Evolutionary conservation across 2,888 invertebrate genomes (phyloP).

Genomic region (Machimus rusticus): DNA sequence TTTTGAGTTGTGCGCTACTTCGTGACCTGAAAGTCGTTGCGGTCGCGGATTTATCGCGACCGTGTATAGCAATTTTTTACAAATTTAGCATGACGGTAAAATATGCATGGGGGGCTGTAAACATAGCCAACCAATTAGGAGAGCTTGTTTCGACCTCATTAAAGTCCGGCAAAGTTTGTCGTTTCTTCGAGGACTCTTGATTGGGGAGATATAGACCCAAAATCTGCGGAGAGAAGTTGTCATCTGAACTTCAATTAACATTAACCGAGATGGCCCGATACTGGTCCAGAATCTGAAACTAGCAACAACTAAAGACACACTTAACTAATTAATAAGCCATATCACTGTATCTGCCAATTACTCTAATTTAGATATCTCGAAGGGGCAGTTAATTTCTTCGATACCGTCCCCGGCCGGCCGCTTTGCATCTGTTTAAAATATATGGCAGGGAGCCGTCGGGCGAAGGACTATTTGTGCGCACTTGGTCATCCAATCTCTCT

Average conservation of each 20-base stretch:
- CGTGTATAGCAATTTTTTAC: not conserved
- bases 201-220: not conserved
- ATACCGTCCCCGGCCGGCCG: not conserved
- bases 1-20: not conserved
- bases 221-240: not conserved
- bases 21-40: not conserved
- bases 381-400: conserved; percentile 47
- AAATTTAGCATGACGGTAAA: not conserved
- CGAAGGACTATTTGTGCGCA: conserved; percentile 33
- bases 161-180: not conserved
- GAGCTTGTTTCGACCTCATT: not conserved
- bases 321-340: conserved; percentile 48
- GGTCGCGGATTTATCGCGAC: not conserved
- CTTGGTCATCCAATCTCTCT: conserved; percentile 35
- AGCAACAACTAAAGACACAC: conserved; percentile 18
- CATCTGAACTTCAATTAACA: conserved; percentile 8
- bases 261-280: not conserved
- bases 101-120: not conserved
- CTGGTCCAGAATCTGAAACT: conserved; percentile 21
- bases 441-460: not conserved
- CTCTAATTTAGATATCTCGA: conserved; percentile 49
- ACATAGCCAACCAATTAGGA: conserved; percentile 6
- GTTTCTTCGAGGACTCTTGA: not conserved
- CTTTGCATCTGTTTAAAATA: conserved; percentile 29
- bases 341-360: conserved; percentile 48